A percentile compares a stretch with the other conserved stretches of the same genome.
phyloP scores from a whole-genome alignment of 1,140 invertebrate genomes.

The Protaetia brevitarsis region DNA sequence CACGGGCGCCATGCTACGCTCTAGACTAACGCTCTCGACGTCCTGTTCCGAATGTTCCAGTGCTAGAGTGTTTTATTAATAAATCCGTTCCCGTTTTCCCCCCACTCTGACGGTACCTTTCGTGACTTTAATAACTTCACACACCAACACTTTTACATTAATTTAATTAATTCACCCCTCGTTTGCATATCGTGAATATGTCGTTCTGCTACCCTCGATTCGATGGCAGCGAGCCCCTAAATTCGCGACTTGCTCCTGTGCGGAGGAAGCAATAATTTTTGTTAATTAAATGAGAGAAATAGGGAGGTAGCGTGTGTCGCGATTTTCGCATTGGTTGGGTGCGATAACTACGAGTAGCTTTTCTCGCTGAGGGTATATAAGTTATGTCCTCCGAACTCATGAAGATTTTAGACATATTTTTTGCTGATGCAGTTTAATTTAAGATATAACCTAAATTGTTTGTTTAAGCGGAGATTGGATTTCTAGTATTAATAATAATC shows the following conservation, averaged over 20 bases:
- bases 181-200: not conserved
- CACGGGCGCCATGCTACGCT: not conserved
- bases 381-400: too few species aligned
- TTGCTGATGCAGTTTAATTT: too few species aligned
- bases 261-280: not conserved
- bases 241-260: not conserved
- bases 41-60: too few species aligned
- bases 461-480: too few species aligned
- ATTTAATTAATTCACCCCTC: constrained; percentile 6
- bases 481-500: too few species aligned
- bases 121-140: constrained; percentile 14
- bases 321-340: not conserved
- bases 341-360: too few species aligned
- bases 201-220: not conserved
- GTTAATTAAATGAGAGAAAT: constrained; percentile 4
- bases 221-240: not conserved
- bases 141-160: constrained; percentile 13
- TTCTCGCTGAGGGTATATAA: too few species aligned
- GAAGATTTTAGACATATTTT: too few species aligned
- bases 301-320: not conserved
- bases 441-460: too few species aligned
- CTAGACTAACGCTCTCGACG: not conserved
- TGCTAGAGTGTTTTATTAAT: constrained; percentile 15
- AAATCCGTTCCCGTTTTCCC: not conserved
- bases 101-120: not conserved